Conservation (phyloP, 2,797 vertebrate species). For the Pyrocephalus nanus region DNA sequence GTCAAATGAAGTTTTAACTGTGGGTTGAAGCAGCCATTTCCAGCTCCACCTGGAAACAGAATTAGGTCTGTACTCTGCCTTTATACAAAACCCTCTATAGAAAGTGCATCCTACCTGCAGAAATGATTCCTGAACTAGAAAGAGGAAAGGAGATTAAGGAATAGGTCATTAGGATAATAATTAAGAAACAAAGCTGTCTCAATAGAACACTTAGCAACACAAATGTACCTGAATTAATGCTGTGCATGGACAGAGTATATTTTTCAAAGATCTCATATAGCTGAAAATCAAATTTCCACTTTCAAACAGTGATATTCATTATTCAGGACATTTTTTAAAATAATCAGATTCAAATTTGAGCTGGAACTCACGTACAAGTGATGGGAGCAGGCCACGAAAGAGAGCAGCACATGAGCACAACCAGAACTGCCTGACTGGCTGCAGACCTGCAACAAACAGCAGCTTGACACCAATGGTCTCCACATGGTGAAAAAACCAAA, state of each 20-base stretch:
- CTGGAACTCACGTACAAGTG: not conserved
- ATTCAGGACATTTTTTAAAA: not conserved
- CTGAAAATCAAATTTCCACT: not conserved
- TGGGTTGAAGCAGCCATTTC: not conserved
- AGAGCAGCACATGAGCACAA: not conserved
- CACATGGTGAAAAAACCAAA: not conserved
- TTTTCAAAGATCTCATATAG: not conserved
- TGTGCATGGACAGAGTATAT: not conserved
- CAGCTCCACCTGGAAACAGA: not conserved
- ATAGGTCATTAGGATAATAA: not conserved
- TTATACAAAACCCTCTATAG: not conserved
- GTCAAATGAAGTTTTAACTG: not conserved
- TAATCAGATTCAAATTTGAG: not conserved
- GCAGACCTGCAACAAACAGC: not conserved
- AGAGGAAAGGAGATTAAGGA: not conserved
- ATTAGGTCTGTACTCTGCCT: not conserved
- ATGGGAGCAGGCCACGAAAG: not conserved
- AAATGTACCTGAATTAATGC: not conserved
- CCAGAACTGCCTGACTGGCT: not conserved
- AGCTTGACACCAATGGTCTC: not conserved
- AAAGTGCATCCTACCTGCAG: not conserved
- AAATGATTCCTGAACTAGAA: not conserved
- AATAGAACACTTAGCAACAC: not conserved
- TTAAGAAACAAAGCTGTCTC: not conserved
- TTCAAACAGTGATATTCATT: not conserved